These are phyloP conservation scores for Eucera pruinosa DNA, from an alignment of 2,888 invertebrate genomes.

Conservation along the genomic window DNA sequence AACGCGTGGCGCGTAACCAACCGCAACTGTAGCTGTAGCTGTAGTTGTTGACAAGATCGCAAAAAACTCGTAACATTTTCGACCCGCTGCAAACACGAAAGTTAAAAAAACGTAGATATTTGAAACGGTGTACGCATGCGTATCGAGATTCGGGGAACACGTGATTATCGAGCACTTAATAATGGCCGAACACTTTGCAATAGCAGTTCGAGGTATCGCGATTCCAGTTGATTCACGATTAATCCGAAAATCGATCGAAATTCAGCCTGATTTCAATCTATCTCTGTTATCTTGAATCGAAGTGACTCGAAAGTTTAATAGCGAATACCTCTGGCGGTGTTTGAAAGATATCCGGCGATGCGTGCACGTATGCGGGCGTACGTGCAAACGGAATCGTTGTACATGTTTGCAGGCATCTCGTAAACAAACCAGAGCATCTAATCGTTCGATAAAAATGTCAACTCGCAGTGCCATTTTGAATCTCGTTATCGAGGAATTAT, in stretches of 20 bases:
- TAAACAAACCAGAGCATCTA: slow-evolving; percentile 43
- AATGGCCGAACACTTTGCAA: slow-evolving; percentile 67
- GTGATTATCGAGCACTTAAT: slow-evolving; percentile 63
- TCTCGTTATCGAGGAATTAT: neutral
- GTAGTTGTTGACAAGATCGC: no score
- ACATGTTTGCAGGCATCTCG: slow-evolving; percentile 35
- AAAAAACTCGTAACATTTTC: no score
- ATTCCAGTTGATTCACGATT: slow-evolving; percentile 26
- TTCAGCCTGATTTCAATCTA: slow-evolving; percentile 16
- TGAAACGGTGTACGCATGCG: slow-evolving; percentile 55
- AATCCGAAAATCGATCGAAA: slow-evolving; percentile 17
- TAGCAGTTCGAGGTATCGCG: slow-evolving; percentile 57
- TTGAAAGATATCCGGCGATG: slow-evolving; percentile 29
- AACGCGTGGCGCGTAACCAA: no score
- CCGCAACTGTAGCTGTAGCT: no score
- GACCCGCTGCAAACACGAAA: no score
- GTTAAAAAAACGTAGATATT: neutral
- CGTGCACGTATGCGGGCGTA: slow-evolving; percentile 26
- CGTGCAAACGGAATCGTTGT: slow-evolving; percentile 17
- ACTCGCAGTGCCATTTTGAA: slow-evolving; percentile 20
- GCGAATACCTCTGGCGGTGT: slow-evolving; percentile 5
- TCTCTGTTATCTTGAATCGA: neutral
- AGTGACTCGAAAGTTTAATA: slow-evolving; percentile 24
- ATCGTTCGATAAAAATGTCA: slow-evolving; percentile 12
- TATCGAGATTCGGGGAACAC: slow-evolving; percentile 33